Evolutionary conservation across 2,797 vertebrate genomes (phyloP).

Genomic region (Acomys russatus): DNA sequence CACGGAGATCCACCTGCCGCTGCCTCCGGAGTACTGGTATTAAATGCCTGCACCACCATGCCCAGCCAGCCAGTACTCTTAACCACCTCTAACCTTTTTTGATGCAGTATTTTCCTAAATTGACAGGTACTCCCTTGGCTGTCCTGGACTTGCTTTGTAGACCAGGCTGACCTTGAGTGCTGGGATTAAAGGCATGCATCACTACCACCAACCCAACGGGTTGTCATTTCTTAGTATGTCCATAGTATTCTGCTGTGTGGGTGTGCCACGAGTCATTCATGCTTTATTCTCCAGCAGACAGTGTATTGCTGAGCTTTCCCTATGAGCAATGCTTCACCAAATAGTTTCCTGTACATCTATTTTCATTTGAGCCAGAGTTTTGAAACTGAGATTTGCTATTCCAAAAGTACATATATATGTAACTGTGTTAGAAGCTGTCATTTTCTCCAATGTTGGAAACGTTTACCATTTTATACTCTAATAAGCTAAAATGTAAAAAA

Average conservation of each 20-base stretch:
- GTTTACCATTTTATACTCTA: slow-evolving; percentile 44
- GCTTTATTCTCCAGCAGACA: not conserved
- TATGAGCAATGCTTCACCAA: slow-evolving; percentile 14
- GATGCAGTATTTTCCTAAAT: not conserved
- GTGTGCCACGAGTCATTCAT: slow-evolving; percentile 5
- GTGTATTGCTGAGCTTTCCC: slow-evolving; percentile 43
- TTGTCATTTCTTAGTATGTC: slow-evolving; percentile 37
- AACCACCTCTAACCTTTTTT: not conserved
- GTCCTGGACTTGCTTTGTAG: too few species aligned
- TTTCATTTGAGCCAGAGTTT: slow-evolving; percentile 61
- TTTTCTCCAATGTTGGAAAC: slow-evolving; percentile 24
- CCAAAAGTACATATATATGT: slow-evolving; percentile 28
- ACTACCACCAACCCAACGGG: not conserved
- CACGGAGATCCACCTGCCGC: too few species aligned
- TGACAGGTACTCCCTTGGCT: slow-evolving; percentile 35
- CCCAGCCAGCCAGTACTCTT: too few species aligned
- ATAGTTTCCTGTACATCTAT: slow-evolving; percentile 29
- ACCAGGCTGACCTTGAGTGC: too few species aligned
- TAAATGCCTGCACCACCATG: too few species aligned
- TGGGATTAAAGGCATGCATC: too few species aligned
- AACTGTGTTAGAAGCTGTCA: slow-evolving; percentile 48
- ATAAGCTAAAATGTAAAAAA: slow-evolving; percentile 18
- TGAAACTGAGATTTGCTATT: slow-evolving; percentile 54
- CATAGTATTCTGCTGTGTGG: slow-evolving; percentile 23
- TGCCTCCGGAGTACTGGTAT: too few species aligned